A percentile compares a stretch with the other conserved stretches of the same genome.
Conservation (phyloP, 2,797 vertebrate genomes). For the Ctenosaura bakeri region DNA sequence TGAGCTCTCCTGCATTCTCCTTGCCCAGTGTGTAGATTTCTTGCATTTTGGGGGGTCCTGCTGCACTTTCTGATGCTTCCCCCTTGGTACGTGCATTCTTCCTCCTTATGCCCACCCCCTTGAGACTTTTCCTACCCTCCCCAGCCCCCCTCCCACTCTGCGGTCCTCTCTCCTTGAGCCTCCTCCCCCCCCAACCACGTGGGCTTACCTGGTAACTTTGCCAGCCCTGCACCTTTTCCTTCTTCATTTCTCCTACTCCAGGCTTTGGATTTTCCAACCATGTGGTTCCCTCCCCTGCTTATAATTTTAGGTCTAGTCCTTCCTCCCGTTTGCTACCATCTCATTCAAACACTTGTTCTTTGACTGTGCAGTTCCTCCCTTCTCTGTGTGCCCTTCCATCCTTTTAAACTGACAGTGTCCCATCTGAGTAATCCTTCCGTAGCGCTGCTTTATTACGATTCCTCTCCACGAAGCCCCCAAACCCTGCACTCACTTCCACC, state of each 20-base stretch:
- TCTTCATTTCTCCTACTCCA: too few relatives aligned
- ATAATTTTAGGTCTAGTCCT: too few relatives aligned
- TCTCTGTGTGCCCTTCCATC: too few relatives aligned
- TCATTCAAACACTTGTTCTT: not conserved
- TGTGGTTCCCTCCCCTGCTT: not conserved
- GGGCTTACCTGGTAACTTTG: not conserved
- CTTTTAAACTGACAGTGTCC: not conserved
- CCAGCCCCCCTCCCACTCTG: not conserved
- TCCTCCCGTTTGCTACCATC: not conserved
- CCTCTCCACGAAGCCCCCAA: not conserved
- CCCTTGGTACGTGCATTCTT: not conserved
- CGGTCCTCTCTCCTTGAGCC: not conserved
- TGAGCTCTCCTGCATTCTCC: not conserved
- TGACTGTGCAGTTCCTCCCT: not conserved
- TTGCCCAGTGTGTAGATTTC: too few relatives aligned
- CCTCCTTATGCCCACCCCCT: not conserved
- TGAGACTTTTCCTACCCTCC: too few relatives aligned
- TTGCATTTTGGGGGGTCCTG: not conserved
- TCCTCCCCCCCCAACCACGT: too few relatives aligned
- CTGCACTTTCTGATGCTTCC: not conserved
- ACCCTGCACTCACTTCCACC: not conserved
- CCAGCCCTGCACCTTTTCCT: not conserved
- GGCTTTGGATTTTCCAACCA: not conserved
- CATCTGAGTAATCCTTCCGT: not conserved
- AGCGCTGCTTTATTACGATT: not conserved